A percentile compares a stretch with the other conserved stretches of the same genome.
Conservation (phyloP, 2,888 invertebrate genomes). For the Standfussiana lucernea region DNA sequence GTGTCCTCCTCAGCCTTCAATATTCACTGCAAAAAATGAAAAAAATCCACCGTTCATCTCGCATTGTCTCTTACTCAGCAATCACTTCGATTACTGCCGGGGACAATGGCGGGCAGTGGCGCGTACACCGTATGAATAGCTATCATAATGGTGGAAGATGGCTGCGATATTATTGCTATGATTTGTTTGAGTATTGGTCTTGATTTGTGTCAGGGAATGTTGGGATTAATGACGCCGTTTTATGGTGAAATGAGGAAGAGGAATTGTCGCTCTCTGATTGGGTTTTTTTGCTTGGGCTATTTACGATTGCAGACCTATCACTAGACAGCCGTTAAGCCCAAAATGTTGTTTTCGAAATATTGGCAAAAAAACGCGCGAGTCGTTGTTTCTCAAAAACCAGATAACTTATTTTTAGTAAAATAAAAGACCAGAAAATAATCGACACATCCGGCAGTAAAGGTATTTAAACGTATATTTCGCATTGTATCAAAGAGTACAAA, state of each 20-base stretch:
- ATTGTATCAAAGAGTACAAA: no score
- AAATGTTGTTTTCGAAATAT: no score
- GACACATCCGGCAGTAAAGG: no score
- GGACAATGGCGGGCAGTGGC: constrained; percentile 25
- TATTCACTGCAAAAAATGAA: constrained; percentile 17
- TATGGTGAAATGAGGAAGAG: not conserved
- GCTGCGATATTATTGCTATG: constrained; percentile 36
- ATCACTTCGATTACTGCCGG: constrained; percentile 33
- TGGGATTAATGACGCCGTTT: not conserved
- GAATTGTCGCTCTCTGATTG: not conserved
- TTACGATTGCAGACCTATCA: no score
- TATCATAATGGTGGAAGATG: constrained; percentile 25
- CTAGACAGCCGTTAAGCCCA: no score
- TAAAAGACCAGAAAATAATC: no score
- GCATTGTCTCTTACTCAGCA: constrained; percentile 33
- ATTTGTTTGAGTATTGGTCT: constrained; percentile 37
- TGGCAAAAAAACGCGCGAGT: no score
- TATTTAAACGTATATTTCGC: no score
- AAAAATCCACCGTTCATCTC: constrained; percentile 16
- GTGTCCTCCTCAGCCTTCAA: not conserved
- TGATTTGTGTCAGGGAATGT: constrained; percentile 19
- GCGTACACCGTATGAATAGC: constrained; percentile 14
- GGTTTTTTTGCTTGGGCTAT: not conserved
- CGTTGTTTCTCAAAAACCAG: no score
- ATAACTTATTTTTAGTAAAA: no score